Evolutionary conservation across 2,797 vertebrate genomes (phyloP).

Genomic region (Zalophus californianus): DNA sequence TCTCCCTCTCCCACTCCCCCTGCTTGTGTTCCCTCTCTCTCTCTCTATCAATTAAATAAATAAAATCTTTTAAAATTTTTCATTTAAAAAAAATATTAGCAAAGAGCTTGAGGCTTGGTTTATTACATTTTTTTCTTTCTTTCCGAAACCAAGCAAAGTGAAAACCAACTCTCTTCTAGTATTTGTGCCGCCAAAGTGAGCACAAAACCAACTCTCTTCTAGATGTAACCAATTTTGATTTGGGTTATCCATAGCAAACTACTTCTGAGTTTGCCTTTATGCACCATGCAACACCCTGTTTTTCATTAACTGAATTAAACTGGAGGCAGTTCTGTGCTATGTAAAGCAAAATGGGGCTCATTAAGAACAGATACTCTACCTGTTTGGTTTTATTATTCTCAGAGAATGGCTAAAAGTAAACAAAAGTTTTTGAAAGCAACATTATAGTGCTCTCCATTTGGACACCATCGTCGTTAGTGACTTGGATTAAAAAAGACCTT

Average conservation of each 20-base stretch:
- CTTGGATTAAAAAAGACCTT: not conserved
- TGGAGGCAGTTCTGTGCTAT: not conserved
- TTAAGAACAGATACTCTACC: not conserved
- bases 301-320: slow-evolving; percentile 40
- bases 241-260: slow-evolving; percentile 36
- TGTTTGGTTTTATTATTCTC: slow-evolving; percentile 43
- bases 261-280: slow-evolving; percentile 16
- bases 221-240: not conserved
- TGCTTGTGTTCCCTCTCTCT: too few species aligned
- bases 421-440: not conserved
- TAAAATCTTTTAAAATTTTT: too few species aligned
- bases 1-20: too few species aligned
- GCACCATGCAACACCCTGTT: not conserved
- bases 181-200: not conserved
- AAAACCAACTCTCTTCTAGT: slow-evolving; percentile 39
- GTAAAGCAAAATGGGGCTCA: not conserved
- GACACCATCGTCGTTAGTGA: not conserved
- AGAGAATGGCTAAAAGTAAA: slow-evolving; percentile 32
- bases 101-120: not conserved
- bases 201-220: slow-evolving; percentile 50
- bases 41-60: too few species aligned
- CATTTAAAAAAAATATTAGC: too few species aligned
- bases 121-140: not conserved
- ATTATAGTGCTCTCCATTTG: not conserved
- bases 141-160: slow-evolving; percentile 29